phyloP scores from a whole-genome alignment of 1,140 invertebrate genomes.

The Dendrolimus kikuchii region DNA sequence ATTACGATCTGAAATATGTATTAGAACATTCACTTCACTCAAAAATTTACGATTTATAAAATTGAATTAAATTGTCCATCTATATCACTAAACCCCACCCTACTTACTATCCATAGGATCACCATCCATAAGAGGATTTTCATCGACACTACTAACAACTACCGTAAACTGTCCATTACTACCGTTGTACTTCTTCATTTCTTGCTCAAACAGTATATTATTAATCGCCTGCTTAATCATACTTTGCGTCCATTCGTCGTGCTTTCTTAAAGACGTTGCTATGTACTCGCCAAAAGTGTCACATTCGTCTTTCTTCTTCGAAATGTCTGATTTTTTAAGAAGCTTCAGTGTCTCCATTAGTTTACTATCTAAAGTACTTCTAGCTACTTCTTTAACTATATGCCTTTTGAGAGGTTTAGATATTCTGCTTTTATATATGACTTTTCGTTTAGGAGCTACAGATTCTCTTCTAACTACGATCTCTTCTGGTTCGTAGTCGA shows the following conservation, averaged over 20 bases:
- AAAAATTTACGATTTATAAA: too few species aligned
- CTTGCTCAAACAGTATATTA: conserved; percentile 60
- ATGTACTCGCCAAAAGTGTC: conserved; percentile 62
- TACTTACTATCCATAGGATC: conserved; percentile 19
- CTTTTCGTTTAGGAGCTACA: neutral
- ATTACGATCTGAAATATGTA: too few species aligned
- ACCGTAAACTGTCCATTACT: conserved; percentile 26
- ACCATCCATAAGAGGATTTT: conserved; percentile 44
- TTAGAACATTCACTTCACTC: too few species aligned
- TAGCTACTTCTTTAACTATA: conserved; percentile 12
- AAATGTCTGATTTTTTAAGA: conserved; percentile 27
- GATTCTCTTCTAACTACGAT: conserved; percentile 42
- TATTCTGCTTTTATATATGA: neutral
- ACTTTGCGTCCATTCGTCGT: conserved; percentile 51
- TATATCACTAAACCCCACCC: too few species aligned
- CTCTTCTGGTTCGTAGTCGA: conserved; percentile 13
- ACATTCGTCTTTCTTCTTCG: conserved; percentile 56
- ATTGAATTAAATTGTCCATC: too few species aligned
- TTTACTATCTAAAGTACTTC: conserved; percentile 16
- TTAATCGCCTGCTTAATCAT: conserved; percentile 69
- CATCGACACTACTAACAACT: conserved; percentile 29
- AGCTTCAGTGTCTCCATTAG: conserved; percentile 27
- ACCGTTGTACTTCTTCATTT: conserved; percentile 55
- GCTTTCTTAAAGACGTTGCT: conserved; percentile 51
- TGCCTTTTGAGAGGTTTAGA: conserved; percentile 13